Evolutionary conservation across 2,113 vertebrate genomes (phyloP), one percentile per base, ranked within the genome.

Genomic region (Colius striatus): DNA sequence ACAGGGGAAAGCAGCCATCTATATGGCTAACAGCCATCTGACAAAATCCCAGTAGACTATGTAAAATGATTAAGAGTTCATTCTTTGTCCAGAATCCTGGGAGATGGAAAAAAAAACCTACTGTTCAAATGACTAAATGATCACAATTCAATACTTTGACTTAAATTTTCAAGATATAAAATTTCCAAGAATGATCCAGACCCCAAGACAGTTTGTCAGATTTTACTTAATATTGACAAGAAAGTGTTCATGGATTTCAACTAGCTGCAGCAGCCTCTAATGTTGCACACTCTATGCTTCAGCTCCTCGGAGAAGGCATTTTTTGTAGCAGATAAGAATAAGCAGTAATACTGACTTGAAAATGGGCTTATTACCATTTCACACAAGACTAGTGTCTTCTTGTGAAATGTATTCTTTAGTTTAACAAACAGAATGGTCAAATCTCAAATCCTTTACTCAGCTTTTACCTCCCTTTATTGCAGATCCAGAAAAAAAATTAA

Each of bases 1-100:
- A 70, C 66, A 93, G 55, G 30, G 15, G 36, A 72, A 94, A 85
- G 68, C 34, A 66, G 68, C 62, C 65, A 73, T 89, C 87, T 94
- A 34, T 84, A 94, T 43, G 66, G 70, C 76, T 91, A 96, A 94
- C 53, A 96, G 92, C 34, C 58, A 81, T 71, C 84, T 50, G 25
- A 76, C 74, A 89, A 94, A 85, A 92, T 74, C 75, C 43, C 55
- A 55, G 15, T 6, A 83, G 85, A 74, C 38, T 22, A 18, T 76
- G 78, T 61, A 8, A 65, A 68, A 74, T 18, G 66, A 93, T 84
- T 95, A 77, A 90, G 86, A 95, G 72, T 51, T 51, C 23, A 53
- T 80, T 89, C 36, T 88, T 81, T 70, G 48, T 21, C 78, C 74
- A 92, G 81, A 84, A 54, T 36, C 87, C 70, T 29, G 27, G 53